Conservation (phyloP, 2,797 vertebrate species). For the Harpagifer antarcticus region DNA sequence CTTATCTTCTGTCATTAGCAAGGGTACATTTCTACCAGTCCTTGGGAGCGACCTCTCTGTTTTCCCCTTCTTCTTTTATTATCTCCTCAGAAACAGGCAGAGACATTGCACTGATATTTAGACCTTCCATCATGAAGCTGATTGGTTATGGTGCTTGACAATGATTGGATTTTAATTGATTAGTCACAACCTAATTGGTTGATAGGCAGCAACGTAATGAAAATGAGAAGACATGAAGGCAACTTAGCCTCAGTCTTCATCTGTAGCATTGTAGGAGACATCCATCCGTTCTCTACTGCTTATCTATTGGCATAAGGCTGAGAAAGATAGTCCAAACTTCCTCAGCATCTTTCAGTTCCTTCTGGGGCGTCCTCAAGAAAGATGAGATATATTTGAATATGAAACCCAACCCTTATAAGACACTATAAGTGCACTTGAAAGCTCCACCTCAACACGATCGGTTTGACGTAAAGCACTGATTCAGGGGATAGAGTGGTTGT, state of each 20-base stretch:
- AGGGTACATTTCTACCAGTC: constrained; percentile 41
- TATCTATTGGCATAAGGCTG: neutral
- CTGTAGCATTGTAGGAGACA: constrained; percentile 11
- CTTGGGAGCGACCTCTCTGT: constrained; percentile 38
- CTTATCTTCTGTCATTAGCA: constrained; percentile 59
- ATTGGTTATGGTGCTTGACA: constrained; percentile 74
- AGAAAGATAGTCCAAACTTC: neutral
- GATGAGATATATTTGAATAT: neutral
- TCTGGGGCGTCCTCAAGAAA: neutral
- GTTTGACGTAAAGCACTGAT: neutral
- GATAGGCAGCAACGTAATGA: constrained; percentile 65
- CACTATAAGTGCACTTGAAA: neutral
- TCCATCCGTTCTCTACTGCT: constrained; percentile 1
- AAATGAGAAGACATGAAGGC: constrained; percentile 52
- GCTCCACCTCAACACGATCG: neutral
- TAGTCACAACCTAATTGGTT: constrained; percentile 78
- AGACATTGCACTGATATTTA: constrained; percentile 54
- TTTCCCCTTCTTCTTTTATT: constrained; percentile 50
- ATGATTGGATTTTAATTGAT: constrained; percentile 84
- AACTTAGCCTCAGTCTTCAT: constrained; percentile 28
- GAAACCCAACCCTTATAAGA: neutral
- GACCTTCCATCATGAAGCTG: constrained; percentile 62
- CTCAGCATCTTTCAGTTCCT: neutral
- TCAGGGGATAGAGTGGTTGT: no score
- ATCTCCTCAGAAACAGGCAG: constrained; percentile 63